A percentile compares a stretch with the other conserved stretches of the same genome.
These are phyloP conservation scores for Liodrosophila aerea DNA, from an alignment of 2,888 invertebrate species.

Conservation along the genomic window DNA sequence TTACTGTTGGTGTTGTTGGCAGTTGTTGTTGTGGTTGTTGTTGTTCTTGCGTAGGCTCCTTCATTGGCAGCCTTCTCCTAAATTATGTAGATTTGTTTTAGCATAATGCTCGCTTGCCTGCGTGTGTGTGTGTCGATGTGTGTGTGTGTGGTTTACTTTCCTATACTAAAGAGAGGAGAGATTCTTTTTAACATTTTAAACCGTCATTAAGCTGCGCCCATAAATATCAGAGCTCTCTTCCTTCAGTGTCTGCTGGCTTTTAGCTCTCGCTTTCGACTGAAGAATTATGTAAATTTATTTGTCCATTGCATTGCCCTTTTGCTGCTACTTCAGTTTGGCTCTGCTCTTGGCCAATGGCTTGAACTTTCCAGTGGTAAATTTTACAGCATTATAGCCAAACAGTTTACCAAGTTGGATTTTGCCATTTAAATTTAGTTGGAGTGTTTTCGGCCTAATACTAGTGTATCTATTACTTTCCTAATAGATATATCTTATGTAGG, in stretches of 20 bases:
- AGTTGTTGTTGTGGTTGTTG: slow-evolving; percentile 1
- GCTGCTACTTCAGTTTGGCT: slow-evolving; percentile 29
- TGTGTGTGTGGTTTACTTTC: slow-evolving; percentile 29
- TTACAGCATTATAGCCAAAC: slow-evolving; percentile 62
- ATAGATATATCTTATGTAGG: too few species aligned
- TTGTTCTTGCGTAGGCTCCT: slow-evolving; percentile 14
- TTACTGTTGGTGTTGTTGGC: slow-evolving; percentile 1
- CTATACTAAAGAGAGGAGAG: slow-evolving; percentile 19
- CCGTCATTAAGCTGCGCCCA: slow-evolving; percentile 72
- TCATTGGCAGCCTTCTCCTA: slow-evolving; percentile 61
- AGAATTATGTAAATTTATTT: slow-evolving; percentile 75
- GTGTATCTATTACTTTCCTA: too few species aligned
- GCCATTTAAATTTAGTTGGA: too few species aligned
- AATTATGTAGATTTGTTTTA: slow-evolving; percentile 77
- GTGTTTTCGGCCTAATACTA: too few species aligned
- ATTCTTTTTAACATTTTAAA: slow-evolving; percentile 64
- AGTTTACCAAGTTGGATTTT: background rate
- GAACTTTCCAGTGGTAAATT: slow-evolving; percentile 34
- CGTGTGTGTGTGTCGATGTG: slow-evolving; percentile 18
- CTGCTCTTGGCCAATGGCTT: slow-evolving; percentile 24
- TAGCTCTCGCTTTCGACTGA: slow-evolving; percentile 38
- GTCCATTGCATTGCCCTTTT: slow-evolving; percentile 60
- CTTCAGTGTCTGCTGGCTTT: background rate
- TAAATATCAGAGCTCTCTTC: slow-evolving; percentile 59
- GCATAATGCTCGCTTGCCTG: slow-evolving; percentile 57